Percentiles rank a stretch among this genome's conserved stretches.
These are phyloP conservation scores for Cyrtodaria siliqua DNA, from an alignment of 2,888 invertebrate genomes.

Conservation along the genomic window DNA sequence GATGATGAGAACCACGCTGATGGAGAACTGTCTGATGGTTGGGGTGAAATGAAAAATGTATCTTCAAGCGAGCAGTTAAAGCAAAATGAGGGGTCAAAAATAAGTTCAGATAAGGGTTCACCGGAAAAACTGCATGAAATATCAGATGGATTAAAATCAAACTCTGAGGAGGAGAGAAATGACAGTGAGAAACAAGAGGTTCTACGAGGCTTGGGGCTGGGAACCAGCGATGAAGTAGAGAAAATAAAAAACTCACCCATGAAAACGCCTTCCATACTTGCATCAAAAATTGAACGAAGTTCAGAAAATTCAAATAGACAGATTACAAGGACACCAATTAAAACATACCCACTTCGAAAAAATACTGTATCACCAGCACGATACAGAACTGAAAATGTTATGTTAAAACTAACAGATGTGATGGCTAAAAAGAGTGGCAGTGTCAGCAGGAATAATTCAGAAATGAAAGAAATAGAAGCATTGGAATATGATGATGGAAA, in stretches of 20 bases:
- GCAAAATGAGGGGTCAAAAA: too few relatives aligned
- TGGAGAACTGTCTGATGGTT: too few relatives aligned
- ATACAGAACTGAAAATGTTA: constrained; percentile 3
- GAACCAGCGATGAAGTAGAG: constrained; percentile 53
- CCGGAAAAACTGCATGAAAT: too few relatives aligned
- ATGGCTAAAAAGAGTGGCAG: background rate
- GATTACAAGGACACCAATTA: constrained; percentile 36
- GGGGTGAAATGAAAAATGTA: too few relatives aligned
- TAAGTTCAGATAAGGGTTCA: too few relatives aligned
- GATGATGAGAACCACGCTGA: too few relatives aligned
- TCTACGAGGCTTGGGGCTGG: constrained; percentile 45
- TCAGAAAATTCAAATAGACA: background rate
- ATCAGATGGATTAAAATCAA: background rate
- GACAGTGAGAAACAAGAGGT: constrained; percentile 37
- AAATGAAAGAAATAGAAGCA: background rate
- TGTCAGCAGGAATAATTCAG: background rate
- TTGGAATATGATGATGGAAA: background rate
- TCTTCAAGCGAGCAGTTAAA: too few relatives aligned
- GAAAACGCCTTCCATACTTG: constrained; percentile 36
- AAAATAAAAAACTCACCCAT: constrained; percentile 51
- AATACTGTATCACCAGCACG: constrained; percentile 24
- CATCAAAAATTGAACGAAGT: background rate
- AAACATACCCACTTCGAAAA: constrained; percentile 68
- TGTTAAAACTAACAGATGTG: too few relatives aligned
- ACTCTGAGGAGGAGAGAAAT: background rate